These are phyloP conservation scores for Podabrus alpinus DNA, from an alignment of 2,888 invertebrate species.

Conservation along the genomic window DNA sequence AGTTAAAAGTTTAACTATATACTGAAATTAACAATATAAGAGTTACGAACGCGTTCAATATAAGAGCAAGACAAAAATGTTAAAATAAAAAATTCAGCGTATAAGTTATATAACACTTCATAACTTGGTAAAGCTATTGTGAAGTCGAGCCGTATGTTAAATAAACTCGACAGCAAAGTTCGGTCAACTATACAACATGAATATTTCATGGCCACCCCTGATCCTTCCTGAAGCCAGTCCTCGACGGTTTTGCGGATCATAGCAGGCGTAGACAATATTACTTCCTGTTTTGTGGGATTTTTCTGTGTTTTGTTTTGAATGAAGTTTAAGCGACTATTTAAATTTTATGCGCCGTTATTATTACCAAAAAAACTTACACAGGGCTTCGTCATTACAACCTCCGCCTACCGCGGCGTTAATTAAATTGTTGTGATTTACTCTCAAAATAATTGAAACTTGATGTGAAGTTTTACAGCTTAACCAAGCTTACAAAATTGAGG, in stretches of 20 bases:
- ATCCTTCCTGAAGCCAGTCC: slow-evolving; percentile 29
- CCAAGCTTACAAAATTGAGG: background rate
- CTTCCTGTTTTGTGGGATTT: slow-evolving; percentile 27
- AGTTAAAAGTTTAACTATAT: background rate
- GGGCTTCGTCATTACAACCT: background rate
- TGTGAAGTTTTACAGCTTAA: background rate
- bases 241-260: slow-evolving; percentile 8
- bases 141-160: slow-evolving; percentile 22
- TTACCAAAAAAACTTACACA: background rate
- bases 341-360: slow-evolving; percentile 1
- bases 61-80: background rate
- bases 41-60: background rate
- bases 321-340: slow-evolving; percentile 21
- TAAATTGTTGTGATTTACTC: background rate
- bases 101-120: slow-evolving; percentile 20
- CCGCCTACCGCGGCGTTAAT: background rate
- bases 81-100: slow-evolving; percentile 10
- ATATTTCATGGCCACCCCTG: slow-evolving; percentile 30
- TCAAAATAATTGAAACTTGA: background rate
- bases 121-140: slow-evolving; percentile 12
- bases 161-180: slow-evolving; percentile 19
- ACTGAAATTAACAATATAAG: background rate
- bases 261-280: slow-evolving; percentile 23
- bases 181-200: slow-evolving; percentile 24
- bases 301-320: slow-evolving; percentile 19